Evolutionary conservation across 2,888 invertebrate species (phyloP).

Genomic region (Hirtodrosophila alboralis): DNA sequence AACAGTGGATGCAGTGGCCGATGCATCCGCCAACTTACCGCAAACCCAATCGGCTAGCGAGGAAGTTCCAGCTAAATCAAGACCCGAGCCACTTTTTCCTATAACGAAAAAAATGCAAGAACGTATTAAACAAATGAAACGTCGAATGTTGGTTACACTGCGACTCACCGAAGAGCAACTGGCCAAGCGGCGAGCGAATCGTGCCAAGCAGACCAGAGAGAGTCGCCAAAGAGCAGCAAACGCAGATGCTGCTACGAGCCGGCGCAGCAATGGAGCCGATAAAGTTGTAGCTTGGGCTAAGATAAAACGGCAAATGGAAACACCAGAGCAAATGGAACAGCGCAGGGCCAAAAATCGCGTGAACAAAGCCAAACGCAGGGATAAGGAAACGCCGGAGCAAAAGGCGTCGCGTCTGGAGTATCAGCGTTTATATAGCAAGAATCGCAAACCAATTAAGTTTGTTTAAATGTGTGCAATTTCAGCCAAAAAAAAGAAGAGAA

Average conservation of each 20-base stretch:
- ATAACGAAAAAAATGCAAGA: slow-evolving; percentile 38
- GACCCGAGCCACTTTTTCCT: slow-evolving; percentile 29
- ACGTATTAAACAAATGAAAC: slow-evolving; percentile 55
- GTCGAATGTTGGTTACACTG: slow-evolving; percentile 49
- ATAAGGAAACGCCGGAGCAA: slow-evolving; percentile 10
- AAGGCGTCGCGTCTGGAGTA: slow-evolving; percentile 4
- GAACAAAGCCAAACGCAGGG: slow-evolving; percentile 17
- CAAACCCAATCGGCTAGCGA: too few relatives aligned
- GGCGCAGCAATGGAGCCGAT: slow-evolving; percentile 22
- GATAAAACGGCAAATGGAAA: slow-evolving; percentile 23
- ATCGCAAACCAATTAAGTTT: slow-evolving; percentile 22
- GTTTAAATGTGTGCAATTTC: background rate
- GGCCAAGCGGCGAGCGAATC: slow-evolving; percentile 18
- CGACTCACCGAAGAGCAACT: slow-evolving; percentile 42
- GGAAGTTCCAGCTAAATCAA: too few relatives aligned
- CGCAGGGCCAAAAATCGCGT: slow-evolving; percentile 21
- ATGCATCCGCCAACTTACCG: too few relatives aligned
- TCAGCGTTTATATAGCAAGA: slow-evolving; percentile 17
- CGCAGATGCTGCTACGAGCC: slow-evolving; percentile 4
- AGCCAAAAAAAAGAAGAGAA: too few relatives aligned
- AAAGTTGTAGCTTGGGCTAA: slow-evolving; percentile 5
- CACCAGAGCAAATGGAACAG: slow-evolving; percentile 23
- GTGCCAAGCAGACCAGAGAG: slow-evolving; percentile 15
- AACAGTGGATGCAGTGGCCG: too few relatives aligned
- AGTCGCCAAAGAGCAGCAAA: slow-evolving; percentile 10